Evolutionary conservation across 2,113 vertebrate genomes (phyloP), one percentile per base, ranked within the genome.

Genomic region (Bujurquina vittata): DNA sequence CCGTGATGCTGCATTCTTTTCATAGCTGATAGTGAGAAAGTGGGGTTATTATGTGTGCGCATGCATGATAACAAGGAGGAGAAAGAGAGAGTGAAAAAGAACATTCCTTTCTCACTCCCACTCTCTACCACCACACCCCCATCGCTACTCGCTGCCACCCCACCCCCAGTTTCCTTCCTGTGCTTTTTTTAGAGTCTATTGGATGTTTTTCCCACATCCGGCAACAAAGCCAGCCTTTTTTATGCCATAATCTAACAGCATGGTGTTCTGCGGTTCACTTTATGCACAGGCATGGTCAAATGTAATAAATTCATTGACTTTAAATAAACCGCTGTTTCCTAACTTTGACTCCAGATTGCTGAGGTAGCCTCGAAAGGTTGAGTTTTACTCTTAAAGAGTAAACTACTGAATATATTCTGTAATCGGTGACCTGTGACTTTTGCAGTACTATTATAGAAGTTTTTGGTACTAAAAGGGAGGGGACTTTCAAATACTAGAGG

Each of bases 131-230:
- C 88, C 90, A 92, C 93, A 83, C 91, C 91, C 91, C 92, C 90
- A 75, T 87, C 73, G 96, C 95, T 96, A 95, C 88, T 85, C 89
- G 22, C 92, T 94, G 94, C 94, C 91, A 93, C 95, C 91, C 97
- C 96, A 96, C 96, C 96, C 95, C 97, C 97, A 95, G 96, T 96
- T 99, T 99, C 98, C 98, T 99, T 99, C 98, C 98, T 97, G 96
- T 95, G 95, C 97, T 98, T 97, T 98, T 98, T 98, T 98, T 99
- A 98, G 97, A 97, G 95, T 94, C 94, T 91, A 94, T 81, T 95
- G 95, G 96, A 96, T 96, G 97, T 97, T 98, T 97, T 92, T 88
- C 88, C 97, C 96, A 97, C 96, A 95, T 98, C 97, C 96, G 96
- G 97, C 95, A 98, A 98, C 97, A 97, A 97, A 97, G 96, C 96